phyloP scores from a whole-genome alignment of 2,888 invertebrate species.

The Eristalinus aeneus region DNA sequence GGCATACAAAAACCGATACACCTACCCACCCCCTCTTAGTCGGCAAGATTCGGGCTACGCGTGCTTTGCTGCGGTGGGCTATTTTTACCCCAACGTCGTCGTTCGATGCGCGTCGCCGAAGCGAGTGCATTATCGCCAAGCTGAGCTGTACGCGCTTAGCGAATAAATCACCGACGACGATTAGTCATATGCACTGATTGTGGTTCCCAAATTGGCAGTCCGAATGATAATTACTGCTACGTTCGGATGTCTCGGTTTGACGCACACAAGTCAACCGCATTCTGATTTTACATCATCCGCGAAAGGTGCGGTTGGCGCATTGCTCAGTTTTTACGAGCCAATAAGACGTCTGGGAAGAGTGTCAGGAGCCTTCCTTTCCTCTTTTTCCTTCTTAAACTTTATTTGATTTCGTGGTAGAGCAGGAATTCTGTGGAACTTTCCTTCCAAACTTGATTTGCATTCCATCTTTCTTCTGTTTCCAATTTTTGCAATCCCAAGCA shows the following conservation, averaged over 20 bases:
- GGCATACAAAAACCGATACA: constrained; percentile 11
- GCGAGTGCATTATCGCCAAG: constrained; percentile 50
- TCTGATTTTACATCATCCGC: constrained; percentile 49
- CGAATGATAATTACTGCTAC: constrained; percentile 55
- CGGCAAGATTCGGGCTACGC: neutral
- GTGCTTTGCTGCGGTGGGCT: constrained; percentile 57
- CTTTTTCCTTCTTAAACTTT: no score
- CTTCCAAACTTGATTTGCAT: no score
- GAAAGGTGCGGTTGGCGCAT: constrained; percentile 42
- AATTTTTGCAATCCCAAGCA: no score
- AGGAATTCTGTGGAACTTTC: no score
- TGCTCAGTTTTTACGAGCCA: constrained; percentile 39
- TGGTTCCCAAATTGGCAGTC: constrained; percentile 60
- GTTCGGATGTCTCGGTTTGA: neutral
- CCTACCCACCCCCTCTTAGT: neutral
- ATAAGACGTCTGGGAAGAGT: constrained; percentile 21
- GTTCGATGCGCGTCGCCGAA: constrained; percentile 34
- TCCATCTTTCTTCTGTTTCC: no score
- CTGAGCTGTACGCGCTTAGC: constrained; percentile 47
- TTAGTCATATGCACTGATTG: constrained; percentile 64
- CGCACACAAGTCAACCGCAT: neutral
- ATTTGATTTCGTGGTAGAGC: no score
- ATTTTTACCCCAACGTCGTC: constrained; percentile 56
- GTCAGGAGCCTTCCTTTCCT: no score
- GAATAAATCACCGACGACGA: constrained; percentile 65